phyloP scores from a whole-genome alignment of 2,113 vertebrate genomes.

The Eira barbara region DNA sequence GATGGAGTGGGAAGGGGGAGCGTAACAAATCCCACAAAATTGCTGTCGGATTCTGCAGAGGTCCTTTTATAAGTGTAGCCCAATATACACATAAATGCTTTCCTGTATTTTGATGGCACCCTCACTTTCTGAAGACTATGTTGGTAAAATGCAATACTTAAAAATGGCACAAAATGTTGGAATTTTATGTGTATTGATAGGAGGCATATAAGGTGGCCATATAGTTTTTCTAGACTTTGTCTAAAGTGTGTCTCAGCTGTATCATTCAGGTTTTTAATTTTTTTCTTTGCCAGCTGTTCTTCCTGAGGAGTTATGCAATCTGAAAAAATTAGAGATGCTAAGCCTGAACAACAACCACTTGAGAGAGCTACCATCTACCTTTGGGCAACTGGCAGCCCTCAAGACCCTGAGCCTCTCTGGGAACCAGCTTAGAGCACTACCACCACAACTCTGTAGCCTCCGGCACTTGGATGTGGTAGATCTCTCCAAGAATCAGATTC shows the following conservation, averaged over 20 bases:
- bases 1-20: neutral
- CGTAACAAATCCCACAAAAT: neutral
- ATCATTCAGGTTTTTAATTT: neutral
- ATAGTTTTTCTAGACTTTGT: constrained; percentile 6
- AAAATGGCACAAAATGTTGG: neutral
- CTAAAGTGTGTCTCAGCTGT: constrained; percentile 10
- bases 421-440: constrained; percentile 91
- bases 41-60: constrained; percentile 2
- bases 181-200: constrained; percentile 24
- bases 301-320: constrained; percentile 91
- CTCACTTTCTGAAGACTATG: constrained; percentile 15
- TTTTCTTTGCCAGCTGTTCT: constrained; percentile 81
- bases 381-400: constrained; percentile 92
- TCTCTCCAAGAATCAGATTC: constrained; percentile 95
- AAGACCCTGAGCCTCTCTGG: constrained; percentile 92
- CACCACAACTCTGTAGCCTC: constrained; percentile 88
- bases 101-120: constrained; percentile 30
- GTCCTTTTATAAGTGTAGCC: neutral
- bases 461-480: constrained; percentile 94
- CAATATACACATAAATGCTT: neutral
- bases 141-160: constrained; percentile 34
- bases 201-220: neutral
- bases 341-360: constrained; percentile 92
- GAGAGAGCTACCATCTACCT: constrained; percentile 84
- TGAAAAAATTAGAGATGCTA: constrained; percentile 96